These are phyloP conservation scores for Tipula lateralis DNA, from an alignment of 2,888 invertebrate genomes.

Conservation along the genomic window DNA sequence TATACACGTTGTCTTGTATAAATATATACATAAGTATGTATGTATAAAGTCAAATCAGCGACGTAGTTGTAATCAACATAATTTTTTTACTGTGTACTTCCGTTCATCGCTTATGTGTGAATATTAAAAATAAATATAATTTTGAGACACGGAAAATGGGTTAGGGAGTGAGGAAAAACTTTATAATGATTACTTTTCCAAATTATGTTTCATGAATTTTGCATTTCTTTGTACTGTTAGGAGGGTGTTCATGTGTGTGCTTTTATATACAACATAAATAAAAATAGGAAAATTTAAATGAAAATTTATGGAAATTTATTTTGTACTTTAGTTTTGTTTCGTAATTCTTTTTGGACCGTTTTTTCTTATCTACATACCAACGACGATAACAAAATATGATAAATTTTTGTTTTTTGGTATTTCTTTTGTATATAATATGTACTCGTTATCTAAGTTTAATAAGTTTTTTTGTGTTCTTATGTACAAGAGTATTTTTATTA, in stretches of 20 bases:
- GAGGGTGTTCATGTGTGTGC: not conserved
- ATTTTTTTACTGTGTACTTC: not conserved
- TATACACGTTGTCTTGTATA: too few species aligned
- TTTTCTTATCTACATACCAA: not conserved
- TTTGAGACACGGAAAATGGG: not conserved
- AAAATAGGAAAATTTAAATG: not conserved
- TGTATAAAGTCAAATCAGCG: not conserved
- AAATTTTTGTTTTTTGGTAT: not conserved
- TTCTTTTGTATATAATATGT: not conserved
- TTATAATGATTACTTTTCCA: constrained; percentile 3
- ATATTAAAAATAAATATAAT: not conserved
- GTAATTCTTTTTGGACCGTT: not conserved
- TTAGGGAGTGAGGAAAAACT: not conserved
- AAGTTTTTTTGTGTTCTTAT: not conserved
- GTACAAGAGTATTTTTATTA: not conserved
- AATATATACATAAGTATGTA: too few species aligned
- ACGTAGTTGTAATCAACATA: not conserved
- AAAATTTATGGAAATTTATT: not conserved
- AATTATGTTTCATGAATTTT: not conserved
- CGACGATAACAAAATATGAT: not conserved
- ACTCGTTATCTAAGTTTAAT: not conserved
- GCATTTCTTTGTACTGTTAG: not conserved
- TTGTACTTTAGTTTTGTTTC: not conserved
- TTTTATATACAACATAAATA: not conserved
- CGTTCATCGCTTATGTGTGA: not conserved